Evolutionary conservation across 1,140 invertebrate genomes (phyloP).

Genomic region (Pantala flavescens): DNA sequence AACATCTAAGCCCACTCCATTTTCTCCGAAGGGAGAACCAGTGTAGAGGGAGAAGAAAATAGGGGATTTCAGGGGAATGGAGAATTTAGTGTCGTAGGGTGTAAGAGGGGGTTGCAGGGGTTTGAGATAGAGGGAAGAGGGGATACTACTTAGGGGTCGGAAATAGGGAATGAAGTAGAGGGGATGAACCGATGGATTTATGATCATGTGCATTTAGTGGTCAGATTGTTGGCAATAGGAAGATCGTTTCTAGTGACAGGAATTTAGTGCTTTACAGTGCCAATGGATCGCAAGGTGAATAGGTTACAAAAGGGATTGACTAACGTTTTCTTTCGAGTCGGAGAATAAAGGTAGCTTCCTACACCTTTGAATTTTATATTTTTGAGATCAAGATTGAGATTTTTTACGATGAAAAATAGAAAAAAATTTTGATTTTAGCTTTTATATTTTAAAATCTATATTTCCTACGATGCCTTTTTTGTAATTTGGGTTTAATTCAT

Average conservation of each 20-base stretch:
- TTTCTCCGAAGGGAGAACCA: too few species aligned
- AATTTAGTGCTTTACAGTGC: not conserved
- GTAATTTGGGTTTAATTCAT: too few species aligned
- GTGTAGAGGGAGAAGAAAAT: too few species aligned
- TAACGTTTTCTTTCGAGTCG: not conserved
- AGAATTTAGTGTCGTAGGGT: too few species aligned
- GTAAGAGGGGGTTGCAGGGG: not conserved
- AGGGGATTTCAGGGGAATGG: too few species aligned
- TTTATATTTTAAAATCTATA: too few species aligned
- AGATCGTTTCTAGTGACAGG: not conserved
- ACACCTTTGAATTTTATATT: not conserved
- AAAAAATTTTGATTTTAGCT: too few species aligned
- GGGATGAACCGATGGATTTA: not conserved
- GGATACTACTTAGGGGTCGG: not conserved
- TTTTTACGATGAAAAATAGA: too few species aligned
- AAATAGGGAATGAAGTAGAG: not conserved
- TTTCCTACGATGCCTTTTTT: too few species aligned
- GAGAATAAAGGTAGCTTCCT: not conserved
- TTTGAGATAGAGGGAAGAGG: not conserved
- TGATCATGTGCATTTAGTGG: conserved; percentile 1
- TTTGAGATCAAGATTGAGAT: too few species aligned
- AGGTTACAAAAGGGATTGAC: not conserved
- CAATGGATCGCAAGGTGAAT: not conserved
- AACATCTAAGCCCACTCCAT: too few species aligned
- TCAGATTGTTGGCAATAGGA: conserved; percentile 1